phyloP scores from a whole-genome alignment of 2,888 invertebrate species.

The Hermodice carunculata region DNA sequence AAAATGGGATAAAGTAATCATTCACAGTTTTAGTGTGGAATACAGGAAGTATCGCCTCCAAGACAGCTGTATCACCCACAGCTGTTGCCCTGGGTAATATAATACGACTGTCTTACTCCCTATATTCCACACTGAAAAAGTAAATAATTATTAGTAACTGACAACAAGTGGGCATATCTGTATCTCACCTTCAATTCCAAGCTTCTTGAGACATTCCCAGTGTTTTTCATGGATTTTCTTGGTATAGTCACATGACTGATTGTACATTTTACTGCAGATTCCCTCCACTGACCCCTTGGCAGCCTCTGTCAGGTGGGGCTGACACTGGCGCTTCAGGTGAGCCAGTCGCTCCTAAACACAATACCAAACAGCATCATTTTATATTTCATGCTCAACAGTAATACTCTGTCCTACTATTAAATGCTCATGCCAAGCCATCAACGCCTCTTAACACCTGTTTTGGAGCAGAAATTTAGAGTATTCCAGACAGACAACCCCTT shows the following conservation, averaged over 20 bases:
- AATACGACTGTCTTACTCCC: too few relatives aligned
- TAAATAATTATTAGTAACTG: conserved; percentile 7
- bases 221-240: conserved; percentile 92
- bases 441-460: too few relatives aligned
- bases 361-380: not conserved
- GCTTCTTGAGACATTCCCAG: conserved; percentile 86
- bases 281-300: conserved; percentile 96
- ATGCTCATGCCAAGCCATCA: too few relatives aligned
- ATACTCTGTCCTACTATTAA: too few relatives aligned
- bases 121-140: too few relatives aligned
- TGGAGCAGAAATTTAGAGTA: too few relatives aligned
- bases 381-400: not conserved
- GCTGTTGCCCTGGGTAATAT: too few relatives aligned
- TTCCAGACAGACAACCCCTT: too few relatives aligned
- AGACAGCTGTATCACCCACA: too few relatives aligned
- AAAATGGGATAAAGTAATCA: too few relatives aligned
- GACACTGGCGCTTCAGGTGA: conserved; percentile 94
- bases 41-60: too few relatives aligned
- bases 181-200: conserved; percentile 64
- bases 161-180: not conserved
- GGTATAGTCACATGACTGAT: conserved; percentile 91
- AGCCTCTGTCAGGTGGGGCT: conserved; percentile 94
- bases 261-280: conserved; percentile 93
- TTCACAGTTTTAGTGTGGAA: too few relatives aligned
- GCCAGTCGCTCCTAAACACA: conserved; percentile 79